phyloP scores from a whole-genome alignment of 2,113 vertebrate genomes.

The Argyrosomus japonicus region DNA sequence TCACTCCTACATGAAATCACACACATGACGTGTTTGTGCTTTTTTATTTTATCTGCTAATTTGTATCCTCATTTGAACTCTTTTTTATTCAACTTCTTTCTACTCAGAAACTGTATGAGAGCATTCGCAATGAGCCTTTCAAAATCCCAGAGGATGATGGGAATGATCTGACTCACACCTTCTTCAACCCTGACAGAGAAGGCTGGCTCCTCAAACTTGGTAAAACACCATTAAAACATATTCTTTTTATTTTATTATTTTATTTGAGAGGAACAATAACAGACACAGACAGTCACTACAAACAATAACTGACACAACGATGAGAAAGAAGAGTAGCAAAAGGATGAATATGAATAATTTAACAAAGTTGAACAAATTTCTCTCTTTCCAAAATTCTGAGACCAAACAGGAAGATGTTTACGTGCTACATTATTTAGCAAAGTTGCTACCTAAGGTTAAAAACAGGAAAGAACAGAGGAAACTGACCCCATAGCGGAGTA shows the following conservation, averaged over 20 bases:
- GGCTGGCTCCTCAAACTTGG: constrained; percentile 98
- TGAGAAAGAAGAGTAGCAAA: too few relatives aligned
- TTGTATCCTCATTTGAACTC: background rate
- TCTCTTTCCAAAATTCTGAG: too few relatives aligned
- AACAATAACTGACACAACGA: too few relatives aligned
- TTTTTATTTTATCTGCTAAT: background rate
- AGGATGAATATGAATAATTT: background rate
- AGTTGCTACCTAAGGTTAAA: background rate
- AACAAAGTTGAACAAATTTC: too few relatives aligned
- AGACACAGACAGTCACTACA: too few relatives aligned
- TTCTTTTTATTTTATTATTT: background rate
- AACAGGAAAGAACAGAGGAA: constrained; percentile 49
- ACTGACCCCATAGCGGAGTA: constrained; percentile 27
- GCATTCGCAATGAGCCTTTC: constrained; percentile 94
- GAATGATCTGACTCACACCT: constrained; percentile 95
- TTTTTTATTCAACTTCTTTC: background rate
- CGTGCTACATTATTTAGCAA: background rate
- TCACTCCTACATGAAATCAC: background rate
- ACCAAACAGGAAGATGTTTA: too few relatives aligned
- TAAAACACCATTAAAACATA: constrained; percentile 59
- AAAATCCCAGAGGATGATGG: constrained; percentile 96
- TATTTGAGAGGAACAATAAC: too few relatives aligned
- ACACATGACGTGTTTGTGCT: background rate
- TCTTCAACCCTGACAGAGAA: constrained; percentile 96
- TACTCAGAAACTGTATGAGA: constrained; percentile 90